A percentile compares a stretch with the other conserved stretches of the same genome.
Conservation (phyloP, 2,113 vertebrate species). For the Pipa parva region DNA sequence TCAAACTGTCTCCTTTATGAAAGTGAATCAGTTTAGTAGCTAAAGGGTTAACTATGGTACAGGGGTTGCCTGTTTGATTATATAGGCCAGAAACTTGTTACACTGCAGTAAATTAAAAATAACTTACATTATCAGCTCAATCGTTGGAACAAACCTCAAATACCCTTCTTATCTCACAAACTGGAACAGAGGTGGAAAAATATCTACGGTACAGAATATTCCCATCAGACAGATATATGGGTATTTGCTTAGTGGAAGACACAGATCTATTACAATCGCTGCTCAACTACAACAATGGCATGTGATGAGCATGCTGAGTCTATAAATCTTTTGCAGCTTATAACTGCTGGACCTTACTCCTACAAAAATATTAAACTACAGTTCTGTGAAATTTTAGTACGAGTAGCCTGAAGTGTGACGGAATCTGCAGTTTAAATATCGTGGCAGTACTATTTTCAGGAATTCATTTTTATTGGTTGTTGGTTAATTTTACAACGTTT, state of each 20-base stretch:
- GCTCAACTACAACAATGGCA: slow-evolving; percentile 14
- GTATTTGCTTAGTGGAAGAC: slow-evolving; percentile 10
- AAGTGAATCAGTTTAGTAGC: no score
- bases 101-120: no score
- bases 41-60: no score
- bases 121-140: neutral
- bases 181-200: neutral
- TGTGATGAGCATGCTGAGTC: slow-evolving; percentile 9
- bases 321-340: slow-evolving; percentile 18
- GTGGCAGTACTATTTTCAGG: no score
- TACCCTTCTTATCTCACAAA: neutral
- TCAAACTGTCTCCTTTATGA: no score
- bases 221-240: slow-evolving; percentile 13
- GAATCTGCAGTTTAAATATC: no score
- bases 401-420: no score
- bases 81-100: no score
- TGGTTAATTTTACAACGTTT: no score
- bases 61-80: no score
- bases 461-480: no score
- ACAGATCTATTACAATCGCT: slow-evolving; percentile 1
- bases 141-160: neutral
- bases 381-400: neutral
- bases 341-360: neutral
- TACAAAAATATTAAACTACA: neutral
- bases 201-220: slow-evolving; percentile 14